phyloP scores from a whole-genome alignment of 2,888 invertebrate species.

The Oligia latruncula region DNA sequence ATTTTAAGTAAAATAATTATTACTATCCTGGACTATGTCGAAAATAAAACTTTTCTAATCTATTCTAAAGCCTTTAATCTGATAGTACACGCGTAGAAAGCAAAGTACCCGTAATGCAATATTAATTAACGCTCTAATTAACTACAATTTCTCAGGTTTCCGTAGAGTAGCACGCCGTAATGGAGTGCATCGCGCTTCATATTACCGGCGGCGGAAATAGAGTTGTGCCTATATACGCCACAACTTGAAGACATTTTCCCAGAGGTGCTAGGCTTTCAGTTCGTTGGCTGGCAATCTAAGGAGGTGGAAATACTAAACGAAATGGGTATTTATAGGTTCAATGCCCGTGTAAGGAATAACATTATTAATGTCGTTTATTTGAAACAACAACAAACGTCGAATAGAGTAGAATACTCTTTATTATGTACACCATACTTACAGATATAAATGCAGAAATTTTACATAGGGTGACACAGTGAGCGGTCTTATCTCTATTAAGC shows the following conservation, averaged over 20 bases:
- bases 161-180: neutral
- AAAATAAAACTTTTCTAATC: neutral
- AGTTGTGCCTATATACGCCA: slow-evolving; percentile 8
- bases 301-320: neutral
- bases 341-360: neutral
- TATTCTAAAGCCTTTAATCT: neutral
- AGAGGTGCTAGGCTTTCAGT: neutral
- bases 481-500: neutral
- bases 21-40: too few species aligned
- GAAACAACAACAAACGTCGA: neutral
- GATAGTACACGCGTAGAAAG: neutral
- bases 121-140: slow-evolving; percentile 7
- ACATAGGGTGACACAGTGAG: neutral
- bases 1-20: neutral
- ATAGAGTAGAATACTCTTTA: neutral
- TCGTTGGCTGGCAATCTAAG: neutral
- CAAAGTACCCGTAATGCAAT: neutral
- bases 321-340: neutral
- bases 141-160: neutral
- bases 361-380: neutral
- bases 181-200: neutral
- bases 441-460: neutral
- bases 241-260: neutral
- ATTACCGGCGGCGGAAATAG: slow-evolving; percentile 27
- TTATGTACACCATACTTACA: neutral